phyloP scores from a whole-genome alignment of 2,888 invertebrate species.

The Noctua comes region DNA sequence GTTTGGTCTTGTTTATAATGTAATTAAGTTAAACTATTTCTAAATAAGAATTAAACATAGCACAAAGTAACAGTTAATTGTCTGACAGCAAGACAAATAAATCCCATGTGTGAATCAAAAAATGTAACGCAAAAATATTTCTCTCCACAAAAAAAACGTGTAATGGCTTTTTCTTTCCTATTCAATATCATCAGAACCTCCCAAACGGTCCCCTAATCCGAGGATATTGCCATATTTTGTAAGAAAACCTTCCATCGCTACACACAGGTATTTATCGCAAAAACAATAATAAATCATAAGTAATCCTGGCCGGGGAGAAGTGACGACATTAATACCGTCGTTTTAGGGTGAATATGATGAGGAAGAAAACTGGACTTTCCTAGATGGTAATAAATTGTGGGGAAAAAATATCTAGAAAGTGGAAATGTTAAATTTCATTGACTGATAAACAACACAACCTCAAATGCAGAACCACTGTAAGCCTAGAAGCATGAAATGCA shows the following conservation, averaged over 20 bases:
- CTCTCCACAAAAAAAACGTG: background rate
- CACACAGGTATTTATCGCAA: conserved; percentile 48
- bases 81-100: background rate
- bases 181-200: conserved; percentile 26
- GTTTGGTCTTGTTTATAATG: background rate
- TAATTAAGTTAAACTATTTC: background rate
- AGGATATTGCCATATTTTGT: conserved; percentile 37
- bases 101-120: background rate
- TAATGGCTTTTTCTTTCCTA: conserved; percentile 15
- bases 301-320: conserved; percentile 43
- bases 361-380: background rate
- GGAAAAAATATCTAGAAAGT: too few species aligned
- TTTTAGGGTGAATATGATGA: conserved; percentile 15
- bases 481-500: too few species aligned
- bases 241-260: conserved; percentile 12
- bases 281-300: conserved; percentile 64
- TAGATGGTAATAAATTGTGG: too few species aligned
- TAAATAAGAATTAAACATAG: background rate
- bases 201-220: conserved; percentile 28
- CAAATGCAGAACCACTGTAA: too few species aligned
- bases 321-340: conserved; percentile 44
- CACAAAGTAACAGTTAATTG: background rate
- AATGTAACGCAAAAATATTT: background rate
- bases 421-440: too few species aligned
- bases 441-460: too few species aligned